These are phyloP conservation scores for Amphipoea oculea DNA, from an alignment of 2,888 invertebrate species.

Conservation along the genomic window DNA sequence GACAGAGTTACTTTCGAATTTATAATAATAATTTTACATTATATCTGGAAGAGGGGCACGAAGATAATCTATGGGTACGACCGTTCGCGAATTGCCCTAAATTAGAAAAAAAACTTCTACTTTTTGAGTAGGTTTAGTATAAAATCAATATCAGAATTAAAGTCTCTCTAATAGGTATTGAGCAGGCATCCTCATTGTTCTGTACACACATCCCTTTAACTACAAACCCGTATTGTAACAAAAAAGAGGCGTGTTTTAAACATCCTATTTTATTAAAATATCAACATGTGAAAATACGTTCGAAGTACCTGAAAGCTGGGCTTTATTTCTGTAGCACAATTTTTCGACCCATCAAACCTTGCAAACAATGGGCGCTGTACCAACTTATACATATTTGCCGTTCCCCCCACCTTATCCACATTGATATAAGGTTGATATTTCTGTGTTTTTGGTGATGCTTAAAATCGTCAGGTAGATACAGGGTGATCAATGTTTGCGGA, in stretches of 20 bases:
- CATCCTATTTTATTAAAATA: slow-evolving; percentile 31
- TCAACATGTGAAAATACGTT: slow-evolving; percentile 28
- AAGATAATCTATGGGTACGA: too few relatives aligned
- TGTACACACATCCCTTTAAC: too few relatives aligned
- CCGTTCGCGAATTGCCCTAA: too few relatives aligned
- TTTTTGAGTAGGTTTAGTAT: background rate
- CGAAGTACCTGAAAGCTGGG: slow-evolving; percentile 41
- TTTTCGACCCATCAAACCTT: slow-evolving; percentile 62
- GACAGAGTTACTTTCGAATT: too few relatives aligned
- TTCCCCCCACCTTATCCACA: rapidly evolving
- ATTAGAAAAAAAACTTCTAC: too few relatives aligned
- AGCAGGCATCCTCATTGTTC: background rate
- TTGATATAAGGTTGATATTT: background rate
- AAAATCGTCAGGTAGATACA: slow-evolving; percentile 46
- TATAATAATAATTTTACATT: too few relatives aligned
- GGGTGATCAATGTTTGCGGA: slow-evolving; percentile 66
- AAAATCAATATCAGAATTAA: background rate
- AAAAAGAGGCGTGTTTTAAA: slow-evolving; percentile 1
- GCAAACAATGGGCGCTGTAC: slow-evolving; percentile 58
- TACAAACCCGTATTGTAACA: background rate
- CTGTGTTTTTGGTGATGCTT: background rate
- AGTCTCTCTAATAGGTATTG: background rate
- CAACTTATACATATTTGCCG: background rate
- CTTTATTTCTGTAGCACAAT: slow-evolving; percentile 62
- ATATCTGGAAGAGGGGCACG: too few relatives aligned